Conservation (phyloP, 1,140 invertebrate species). For the Antheraea mylitta region DNA sequence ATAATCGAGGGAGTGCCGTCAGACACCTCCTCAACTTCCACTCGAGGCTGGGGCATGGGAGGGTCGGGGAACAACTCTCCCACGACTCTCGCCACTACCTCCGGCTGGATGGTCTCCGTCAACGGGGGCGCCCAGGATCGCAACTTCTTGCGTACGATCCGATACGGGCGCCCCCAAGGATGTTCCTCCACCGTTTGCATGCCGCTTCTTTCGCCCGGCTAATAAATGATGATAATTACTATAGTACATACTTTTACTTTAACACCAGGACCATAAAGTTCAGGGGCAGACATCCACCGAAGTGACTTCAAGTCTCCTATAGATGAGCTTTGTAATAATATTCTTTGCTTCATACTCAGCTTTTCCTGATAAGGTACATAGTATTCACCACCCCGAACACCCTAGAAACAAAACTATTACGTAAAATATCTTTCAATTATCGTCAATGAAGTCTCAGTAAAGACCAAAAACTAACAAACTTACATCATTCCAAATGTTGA, state of each 20-base stretch:
- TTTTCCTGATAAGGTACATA: constrained; percentile 28
- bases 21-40: no score
- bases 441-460: neutral
- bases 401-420: constrained; percentile 17
- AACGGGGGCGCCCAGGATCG: no score
- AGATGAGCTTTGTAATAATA: neutral
- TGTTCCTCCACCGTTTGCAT: no score
- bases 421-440: neutral
- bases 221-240: neutral
- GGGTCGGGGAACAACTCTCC: no score
- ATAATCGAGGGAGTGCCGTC: no score
- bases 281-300: neutral
- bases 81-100: no score
- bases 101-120: no score
- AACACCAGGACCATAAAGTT: constrained; percentile 20
- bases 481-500: neutral
- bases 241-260: constrained; percentile 22
- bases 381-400: constrained; percentile 39
- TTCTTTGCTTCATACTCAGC: neutral
- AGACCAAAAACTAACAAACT: neutral
- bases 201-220: no score
- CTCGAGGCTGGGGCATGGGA: no score
- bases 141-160: no score
- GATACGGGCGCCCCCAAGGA: no score
- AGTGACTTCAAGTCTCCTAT: neutral